phyloP scores from a whole-genome alignment of 2,888 invertebrate genomes.

The Nemotelus nigrinus region DNA sequence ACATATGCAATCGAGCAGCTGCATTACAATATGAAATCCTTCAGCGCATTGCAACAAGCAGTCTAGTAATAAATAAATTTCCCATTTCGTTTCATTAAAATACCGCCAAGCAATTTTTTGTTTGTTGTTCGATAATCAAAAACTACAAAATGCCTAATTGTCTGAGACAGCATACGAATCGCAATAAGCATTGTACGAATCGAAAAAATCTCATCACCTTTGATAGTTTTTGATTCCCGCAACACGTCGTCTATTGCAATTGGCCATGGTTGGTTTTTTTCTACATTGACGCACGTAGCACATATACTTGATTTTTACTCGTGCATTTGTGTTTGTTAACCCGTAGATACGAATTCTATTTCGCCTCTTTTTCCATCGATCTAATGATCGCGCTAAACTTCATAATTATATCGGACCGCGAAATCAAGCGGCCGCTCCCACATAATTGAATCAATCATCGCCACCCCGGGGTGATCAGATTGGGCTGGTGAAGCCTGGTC shows the following conservation, averaged over 20 bases:
- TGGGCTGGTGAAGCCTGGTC: neutral
- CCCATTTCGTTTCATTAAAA: neutral
- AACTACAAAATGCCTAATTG: constrained; percentile 11
- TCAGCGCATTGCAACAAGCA: neutral
- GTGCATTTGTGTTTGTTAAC: neutral
- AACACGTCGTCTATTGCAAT: constrained; percentile 17
- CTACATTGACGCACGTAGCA: neutral
- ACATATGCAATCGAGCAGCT: too few species aligned
- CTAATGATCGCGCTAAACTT: constrained; percentile 43
- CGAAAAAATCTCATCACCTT: constrained; percentile 10
- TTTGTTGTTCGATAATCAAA: neutral
- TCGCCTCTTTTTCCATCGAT: constrained; percentile 4
- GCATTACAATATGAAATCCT: neutral
- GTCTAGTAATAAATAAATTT: neutral
- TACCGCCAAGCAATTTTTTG: neutral
- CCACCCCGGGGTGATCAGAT: constrained; percentile 39
- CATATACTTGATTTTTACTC: neutral
- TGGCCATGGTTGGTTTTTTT: constrained; percentile 21
- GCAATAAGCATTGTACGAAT: neutral
- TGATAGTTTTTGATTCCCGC: neutral
- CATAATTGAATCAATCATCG: constrained; percentile 44
- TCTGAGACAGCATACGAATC: neutral
- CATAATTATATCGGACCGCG: constrained; percentile 44
- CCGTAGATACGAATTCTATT: constrained; percentile 19
- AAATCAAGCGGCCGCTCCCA: constrained; percentile 43